Percentiles rank a stretch among this genome's conserved stretches.
Evolutionary conservation across 2,888 invertebrate genomes (phyloP).

Genomic region (Thymelicus lineola): DNA sequence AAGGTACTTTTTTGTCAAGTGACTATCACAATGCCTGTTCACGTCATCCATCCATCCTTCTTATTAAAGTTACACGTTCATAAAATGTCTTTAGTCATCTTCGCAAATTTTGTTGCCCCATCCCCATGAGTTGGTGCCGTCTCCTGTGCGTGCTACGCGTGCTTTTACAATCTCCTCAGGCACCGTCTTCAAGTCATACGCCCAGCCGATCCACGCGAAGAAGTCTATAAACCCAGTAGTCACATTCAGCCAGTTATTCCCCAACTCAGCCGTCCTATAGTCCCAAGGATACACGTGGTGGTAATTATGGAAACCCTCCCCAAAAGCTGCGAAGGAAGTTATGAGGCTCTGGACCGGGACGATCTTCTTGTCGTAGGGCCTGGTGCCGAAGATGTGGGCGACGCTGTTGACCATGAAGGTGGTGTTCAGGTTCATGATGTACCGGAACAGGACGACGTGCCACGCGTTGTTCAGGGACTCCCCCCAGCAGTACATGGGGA

Average conservation of each 20-base stretch:
- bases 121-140: conserved; percentile 53
- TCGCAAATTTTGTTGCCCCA: conserved; percentile 16
- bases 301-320: conserved; percentile 66
- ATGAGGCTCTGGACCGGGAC: conserved; percentile 49
- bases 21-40: no score
- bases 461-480: conserved; percentile 73
- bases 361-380: conserved; percentile 71
- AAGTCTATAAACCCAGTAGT: conserved; percentile 62
- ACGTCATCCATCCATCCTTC: no score
- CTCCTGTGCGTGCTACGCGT: conserved; percentile 51
- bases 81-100: not conserved
- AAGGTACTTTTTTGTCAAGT: no score
- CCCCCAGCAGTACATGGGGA: conserved; percentile 85
- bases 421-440: conserved; percentile 82
- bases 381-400: conserved; percentile 82
- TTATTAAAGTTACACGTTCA: not conserved
- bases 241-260: conserved; percentile 49
- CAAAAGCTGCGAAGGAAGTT: conserved; percentile 52
- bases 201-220: conserved; percentile 62
- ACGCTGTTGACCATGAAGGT: conserved; percentile 87
- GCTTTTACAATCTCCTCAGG: conserved; percentile 45
- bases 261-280: conserved; percentile 58
- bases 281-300: conserved; percentile 65
- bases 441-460: conserved; percentile 75
- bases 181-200: conserved; percentile 60